A percentile compares a stretch with the other conserved stretches of the same genome.
These are phyloP conservation scores for Leontocebus nigricollis DNA, from an alignment of 2,797 vertebrate species.

Conservation along the genomic window DNA sequence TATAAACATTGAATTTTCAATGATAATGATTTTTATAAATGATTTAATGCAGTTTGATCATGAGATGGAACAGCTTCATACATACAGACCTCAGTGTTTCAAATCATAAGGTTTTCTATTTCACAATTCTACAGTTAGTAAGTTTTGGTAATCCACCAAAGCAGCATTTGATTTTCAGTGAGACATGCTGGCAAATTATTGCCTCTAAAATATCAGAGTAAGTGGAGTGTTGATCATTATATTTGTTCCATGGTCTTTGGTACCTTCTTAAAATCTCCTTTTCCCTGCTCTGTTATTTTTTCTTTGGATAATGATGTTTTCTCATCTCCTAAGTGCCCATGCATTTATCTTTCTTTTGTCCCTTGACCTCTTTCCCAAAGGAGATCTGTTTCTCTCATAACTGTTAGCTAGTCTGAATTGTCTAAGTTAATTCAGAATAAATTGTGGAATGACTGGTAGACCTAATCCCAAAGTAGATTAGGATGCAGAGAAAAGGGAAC, in stretches of 20 bases:
- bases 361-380: neutral
- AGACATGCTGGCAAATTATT: neutral
- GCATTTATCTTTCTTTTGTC: neutral
- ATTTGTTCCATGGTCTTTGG: neutral
- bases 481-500: neutral
- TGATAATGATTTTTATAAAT: neutral
- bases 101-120: neutral
- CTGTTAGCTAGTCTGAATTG: neutral
- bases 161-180: neutral
- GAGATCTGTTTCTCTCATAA: neutral
- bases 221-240: neutral
- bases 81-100: neutral
- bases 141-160: neutral
- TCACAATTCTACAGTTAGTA: neutral
- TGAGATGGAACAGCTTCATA: neutral
- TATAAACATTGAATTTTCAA: neutral
- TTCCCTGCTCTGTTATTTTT: neutral
- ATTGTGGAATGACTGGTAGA: neutral
- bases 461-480: neutral
- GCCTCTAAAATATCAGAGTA: neutral
- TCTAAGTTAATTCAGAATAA: neutral
- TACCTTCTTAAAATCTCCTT: neutral
- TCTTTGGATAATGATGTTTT: neutral
- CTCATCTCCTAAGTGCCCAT: neutral
- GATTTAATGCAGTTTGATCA: neutral